These are phyloP conservation scores for Takifugu ocellatus DNA, from an alignment of 2,797 vertebrate genomes.

Conservation along the genomic window DNA sequence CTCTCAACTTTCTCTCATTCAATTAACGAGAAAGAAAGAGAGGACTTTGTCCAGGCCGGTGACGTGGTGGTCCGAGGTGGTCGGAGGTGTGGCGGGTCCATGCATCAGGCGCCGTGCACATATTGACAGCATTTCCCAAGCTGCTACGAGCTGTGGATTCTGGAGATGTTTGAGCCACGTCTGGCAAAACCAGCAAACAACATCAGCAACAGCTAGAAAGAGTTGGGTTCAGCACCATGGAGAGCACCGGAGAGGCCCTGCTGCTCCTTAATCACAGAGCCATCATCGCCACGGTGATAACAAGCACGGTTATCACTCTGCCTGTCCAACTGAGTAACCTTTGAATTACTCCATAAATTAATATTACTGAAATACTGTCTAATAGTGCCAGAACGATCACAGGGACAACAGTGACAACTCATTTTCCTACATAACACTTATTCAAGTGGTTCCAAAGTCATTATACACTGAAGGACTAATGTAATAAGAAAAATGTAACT, in stretches of 20 bases:
- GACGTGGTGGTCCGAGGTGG: slow-evolving; percentile 20
- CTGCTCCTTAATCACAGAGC: slow-evolving; percentile 48
- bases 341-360: slow-evolving; percentile 62
- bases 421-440: slow-evolving; percentile 64
- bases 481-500: slow-evolving; percentile 71
- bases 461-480: slow-evolving; percentile 71
- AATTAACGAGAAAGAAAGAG: slow-evolving; percentile 50
- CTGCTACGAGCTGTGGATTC: slow-evolving; percentile 31
- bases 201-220: neutral
- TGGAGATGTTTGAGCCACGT: slow-evolving; percentile 36
- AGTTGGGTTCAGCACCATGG: slow-evolving; percentile 40
- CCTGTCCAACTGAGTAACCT: slow-evolving; percentile 62
- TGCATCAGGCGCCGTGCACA: slow-evolving; percentile 24
- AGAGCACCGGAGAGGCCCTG: slow-evolving; percentile 30
- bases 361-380: slow-evolving; percentile 62
- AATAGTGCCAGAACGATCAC: slow-evolving; percentile 60
- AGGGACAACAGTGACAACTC: slow-evolving; percentile 67
- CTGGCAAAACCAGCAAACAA: neutral
- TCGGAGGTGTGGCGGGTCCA: slow-evolving; percentile 31
- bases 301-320: slow-evolving; percentile 45
- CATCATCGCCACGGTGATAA: slow-evolving; percentile 37
- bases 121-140: slow-evolving; percentile 41
- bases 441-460: slow-evolving; percentile 72
- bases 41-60: slow-evolving; percentile 26
- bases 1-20: slow-evolving; percentile 64